These are phyloP conservation scores for Nemopilema nomurai DNA, from an alignment of 30 jellyfish, hydroid and myxozoan genomes.

Conservation along the genomic window DNA sequence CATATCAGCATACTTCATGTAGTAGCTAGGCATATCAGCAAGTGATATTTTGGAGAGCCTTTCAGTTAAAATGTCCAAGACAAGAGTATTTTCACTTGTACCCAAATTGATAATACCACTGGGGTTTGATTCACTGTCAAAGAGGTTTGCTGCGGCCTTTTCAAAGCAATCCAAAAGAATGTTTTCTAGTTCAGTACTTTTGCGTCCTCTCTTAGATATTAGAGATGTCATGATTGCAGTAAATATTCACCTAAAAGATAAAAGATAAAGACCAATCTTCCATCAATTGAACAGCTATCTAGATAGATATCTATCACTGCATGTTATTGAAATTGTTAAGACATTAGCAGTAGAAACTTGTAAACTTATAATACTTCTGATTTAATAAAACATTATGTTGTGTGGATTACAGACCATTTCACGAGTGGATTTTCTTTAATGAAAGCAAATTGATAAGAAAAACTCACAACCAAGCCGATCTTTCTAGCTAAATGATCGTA, in stretches of 20 bases:
- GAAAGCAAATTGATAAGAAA: too few species aligned
- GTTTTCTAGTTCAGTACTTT: slow-evolving; percentile 1
- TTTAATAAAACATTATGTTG: too few species aligned
- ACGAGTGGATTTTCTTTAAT: too few species aligned
- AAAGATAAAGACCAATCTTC: not conserved
- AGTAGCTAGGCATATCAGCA: slow-evolving; percentile 38
- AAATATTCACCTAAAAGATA: not conserved
- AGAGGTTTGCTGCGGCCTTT: slow-evolving; percentile 54
- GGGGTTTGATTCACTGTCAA: slow-evolving; percentile 52
- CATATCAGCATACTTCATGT: slow-evolving; percentile 53
- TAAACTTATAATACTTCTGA: too few species aligned
- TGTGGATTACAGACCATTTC: too few species aligned
- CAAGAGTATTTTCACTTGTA: slow-evolving; percentile 70
- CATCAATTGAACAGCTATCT: too few species aligned
- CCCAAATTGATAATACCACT: slow-evolving; percentile 84
- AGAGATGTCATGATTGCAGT: not conserved
- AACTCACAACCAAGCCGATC: too few species aligned
- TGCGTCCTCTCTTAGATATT: slow-evolving; percentile 18
- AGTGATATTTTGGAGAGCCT: slow-evolving; percentile 25
- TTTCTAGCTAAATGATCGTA: too few species aligned
- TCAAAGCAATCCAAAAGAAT: slow-evolving; percentile 37
- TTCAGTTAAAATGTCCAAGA: slow-evolving; percentile 48
- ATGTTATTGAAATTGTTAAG: too few species aligned
- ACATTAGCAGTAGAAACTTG: too few species aligned
- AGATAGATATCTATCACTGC: too few species aligned